A percentile compares a stretch with the other conserved stretches of the same genome.
These are phyloP conservation scores for Norana najaformis DNA, from an alignment of 2,888 invertebrate species.

Conservation along the genomic window DNA sequence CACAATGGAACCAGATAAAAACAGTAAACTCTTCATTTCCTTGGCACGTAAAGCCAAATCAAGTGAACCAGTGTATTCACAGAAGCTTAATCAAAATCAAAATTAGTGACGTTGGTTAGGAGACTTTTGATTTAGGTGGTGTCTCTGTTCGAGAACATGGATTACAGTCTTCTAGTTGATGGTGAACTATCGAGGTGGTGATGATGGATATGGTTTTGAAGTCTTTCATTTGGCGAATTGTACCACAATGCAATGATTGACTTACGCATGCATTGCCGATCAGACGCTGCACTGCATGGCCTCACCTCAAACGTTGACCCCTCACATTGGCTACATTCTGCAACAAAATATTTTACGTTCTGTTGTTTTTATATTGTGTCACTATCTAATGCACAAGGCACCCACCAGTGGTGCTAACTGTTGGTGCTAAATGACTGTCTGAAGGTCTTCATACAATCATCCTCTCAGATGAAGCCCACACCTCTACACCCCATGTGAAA, in stretches of 20 bases:
- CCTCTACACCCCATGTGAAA: no score
- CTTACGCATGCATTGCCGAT: conserved; percentile 58
- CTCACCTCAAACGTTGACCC: conserved; percentile 55
- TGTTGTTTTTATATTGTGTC: neutral
- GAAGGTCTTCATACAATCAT: no score
- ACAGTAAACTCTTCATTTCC: neutral
- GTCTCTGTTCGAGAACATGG: no score
- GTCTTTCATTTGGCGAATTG: neutral
- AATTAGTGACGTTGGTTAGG: neutral
- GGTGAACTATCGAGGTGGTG: neutral
- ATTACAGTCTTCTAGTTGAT: neutral
- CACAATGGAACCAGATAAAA: neutral
- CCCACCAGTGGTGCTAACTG: no score
- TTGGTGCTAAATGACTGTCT: no score
- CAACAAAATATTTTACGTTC: conserved; percentile 29
- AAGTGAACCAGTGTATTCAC: neutral
- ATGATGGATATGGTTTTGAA: neutral
- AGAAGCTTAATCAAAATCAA: neutral
- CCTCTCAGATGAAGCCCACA: no score
- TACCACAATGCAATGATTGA: conserved; percentile 1
- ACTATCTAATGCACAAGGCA: neutral
- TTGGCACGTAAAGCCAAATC: neutral
- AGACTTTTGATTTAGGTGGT: neutral
- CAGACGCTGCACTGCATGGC: conserved; percentile 53
- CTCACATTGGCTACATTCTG: conserved; percentile 52